Evolutionary conservation across 2,888 invertebrate species (phyloP), one percentile per base, ranked within the genome.

Genomic region (Slavum lentiscoides): DNA sequence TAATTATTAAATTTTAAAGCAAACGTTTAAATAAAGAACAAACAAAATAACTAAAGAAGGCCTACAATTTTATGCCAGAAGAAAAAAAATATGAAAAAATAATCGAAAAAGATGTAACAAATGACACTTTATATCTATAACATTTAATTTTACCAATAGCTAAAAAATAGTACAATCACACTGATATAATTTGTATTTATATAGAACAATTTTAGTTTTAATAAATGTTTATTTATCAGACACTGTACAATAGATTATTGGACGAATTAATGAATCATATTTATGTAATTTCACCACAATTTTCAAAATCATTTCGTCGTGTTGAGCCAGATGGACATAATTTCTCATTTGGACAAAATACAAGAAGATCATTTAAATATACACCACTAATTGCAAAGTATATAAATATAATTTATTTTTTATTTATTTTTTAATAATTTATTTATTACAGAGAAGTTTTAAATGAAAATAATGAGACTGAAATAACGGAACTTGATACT

Each of bases 261-360:
- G 90, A 91, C 82, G 94, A 94, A 86, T 87, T 94, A 30, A 91
- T 91, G 84, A 88, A 89, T 73, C 92, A 93, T 85, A 88, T 94
- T 68, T 94, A 94, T 86, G 87, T 90, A 73, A 89, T 89, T 83
- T 90, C 91, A 1, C 89, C 89, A 2, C 87, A 87, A 81, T 90
- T 53, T 55, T 37, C 72, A 43, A 80, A 72, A 72, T 64, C 80
- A 80, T 80, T 80, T 80, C 58, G 72, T 72, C 80, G 80, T 15
- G 49, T 55, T 2, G 80, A 70, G 11, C 72, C 80, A 23, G 64
- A 80, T 80, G 70, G 80, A 70, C 39, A 80, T 62, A 72, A 80
- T 43, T 72, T 72, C 1, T 80, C 80, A 58, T 80, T 80, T 66
- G 80, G 80, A 30, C 80, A 80, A 64, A 70, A 62, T 23, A 80